Percentiles rank a stretch among this genome's conserved stretches.
phyloP scores from a whole-genome alignment of 2,797 vertebrate genomes.

The Anguilla marmorata region DNA sequence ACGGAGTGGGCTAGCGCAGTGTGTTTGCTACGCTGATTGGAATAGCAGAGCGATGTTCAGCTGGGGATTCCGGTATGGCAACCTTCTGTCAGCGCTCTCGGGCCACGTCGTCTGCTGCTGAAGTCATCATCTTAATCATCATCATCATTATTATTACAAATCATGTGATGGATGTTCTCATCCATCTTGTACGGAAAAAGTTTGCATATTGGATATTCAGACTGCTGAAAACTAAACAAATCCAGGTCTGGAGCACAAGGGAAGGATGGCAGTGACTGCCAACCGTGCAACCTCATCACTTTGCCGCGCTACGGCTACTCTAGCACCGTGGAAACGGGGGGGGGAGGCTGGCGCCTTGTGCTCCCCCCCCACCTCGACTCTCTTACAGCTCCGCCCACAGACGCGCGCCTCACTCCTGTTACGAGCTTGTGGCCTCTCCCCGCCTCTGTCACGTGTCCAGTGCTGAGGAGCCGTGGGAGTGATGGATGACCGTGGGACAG shows the following conservation, averaged over 20 bases:
- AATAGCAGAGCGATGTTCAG: background rate
- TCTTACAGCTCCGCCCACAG: background rate
- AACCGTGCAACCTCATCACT: background rate
- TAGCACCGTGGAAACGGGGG: background rate
- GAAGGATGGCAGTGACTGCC: background rate
- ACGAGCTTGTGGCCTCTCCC: background rate
- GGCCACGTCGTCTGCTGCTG: background rate
- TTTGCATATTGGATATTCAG: background rate
- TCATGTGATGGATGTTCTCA: background rate
- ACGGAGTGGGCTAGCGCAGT: background rate
- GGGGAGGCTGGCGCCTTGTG: background rate
- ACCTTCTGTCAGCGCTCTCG: background rate
- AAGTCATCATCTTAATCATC: background rate
- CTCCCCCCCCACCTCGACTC: too few relatives aligned
- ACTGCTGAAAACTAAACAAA: background rate
- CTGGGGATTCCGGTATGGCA: slow-evolving; percentile 13
- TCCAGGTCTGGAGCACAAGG: background rate
- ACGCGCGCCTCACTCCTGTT: background rate
- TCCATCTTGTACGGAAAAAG: background rate
- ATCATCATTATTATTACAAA: background rate
- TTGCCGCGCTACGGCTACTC: background rate
- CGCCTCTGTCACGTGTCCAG: background rate
- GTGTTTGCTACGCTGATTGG: background rate
- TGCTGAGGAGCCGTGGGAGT: background rate
- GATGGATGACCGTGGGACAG: background rate